phyloP scores from a whole-genome alignment of 2,888 invertebrate species.

The Harpagoxenus sublaevis region DNA sequence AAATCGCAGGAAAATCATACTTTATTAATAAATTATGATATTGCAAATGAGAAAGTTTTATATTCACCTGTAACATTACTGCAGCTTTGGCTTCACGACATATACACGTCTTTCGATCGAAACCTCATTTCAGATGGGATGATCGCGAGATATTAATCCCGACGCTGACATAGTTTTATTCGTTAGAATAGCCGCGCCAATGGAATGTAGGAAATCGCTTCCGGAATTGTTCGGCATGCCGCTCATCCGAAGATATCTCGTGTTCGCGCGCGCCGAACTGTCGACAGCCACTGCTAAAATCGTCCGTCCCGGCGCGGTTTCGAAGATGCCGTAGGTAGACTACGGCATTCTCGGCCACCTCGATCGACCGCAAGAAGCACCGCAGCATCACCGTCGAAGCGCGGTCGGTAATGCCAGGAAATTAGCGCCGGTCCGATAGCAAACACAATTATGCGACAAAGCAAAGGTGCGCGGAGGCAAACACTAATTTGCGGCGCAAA shows the following conservation, averaged over 20 bases:
- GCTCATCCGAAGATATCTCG: conserved; percentile 39
- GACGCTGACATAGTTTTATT: not conserved
- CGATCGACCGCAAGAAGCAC: conserved; percentile 75
- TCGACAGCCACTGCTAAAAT: conserved; percentile 38
- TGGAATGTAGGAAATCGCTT: conserved; percentile 42
- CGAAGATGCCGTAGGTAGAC: conserved; percentile 64
- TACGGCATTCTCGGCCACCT: conserved; percentile 69
- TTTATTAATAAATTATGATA: not conserved
- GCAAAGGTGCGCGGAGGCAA: conserved; percentile 74
- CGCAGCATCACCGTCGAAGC: conserved; percentile 63
- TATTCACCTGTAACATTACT: not conserved
- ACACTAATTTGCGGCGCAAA: conserved; percentile 77
- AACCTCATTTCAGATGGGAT: not conserved
- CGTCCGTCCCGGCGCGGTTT: conserved; percentile 13
- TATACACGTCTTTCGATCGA: not conserved
- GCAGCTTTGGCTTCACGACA: not conserved
- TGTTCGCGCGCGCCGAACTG: conserved; percentile 14
- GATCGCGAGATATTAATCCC: conserved; percentile 30
- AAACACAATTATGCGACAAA: conserved; percentile 79
- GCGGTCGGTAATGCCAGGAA: conserved; percentile 72
- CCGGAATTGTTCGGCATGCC: conserved; percentile 36
- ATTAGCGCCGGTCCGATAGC: conserved; percentile 74
- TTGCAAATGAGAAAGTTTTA: not conserved
- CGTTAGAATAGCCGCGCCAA: conserved; percentile 8
- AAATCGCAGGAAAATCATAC: too few relatives aligned